Percentiles rank a stretch among this genome's conserved stretches.
Conservation (phyloP, 2,113 vertebrate species). For the Macrotis lagotis region DNA sequence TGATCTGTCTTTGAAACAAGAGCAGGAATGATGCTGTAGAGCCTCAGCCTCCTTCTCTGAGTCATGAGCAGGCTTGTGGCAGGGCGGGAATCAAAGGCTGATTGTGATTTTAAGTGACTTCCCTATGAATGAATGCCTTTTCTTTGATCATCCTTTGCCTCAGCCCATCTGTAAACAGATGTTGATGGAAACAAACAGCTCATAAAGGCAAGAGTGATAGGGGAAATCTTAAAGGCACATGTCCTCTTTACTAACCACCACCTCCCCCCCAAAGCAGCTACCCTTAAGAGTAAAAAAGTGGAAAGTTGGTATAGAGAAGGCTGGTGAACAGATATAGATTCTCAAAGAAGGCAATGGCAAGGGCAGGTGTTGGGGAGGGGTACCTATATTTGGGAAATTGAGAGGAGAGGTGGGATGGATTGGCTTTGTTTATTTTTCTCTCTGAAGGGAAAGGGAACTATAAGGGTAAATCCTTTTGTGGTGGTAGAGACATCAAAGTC, state of each 20-base stretch:
- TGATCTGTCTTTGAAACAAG: neutral
- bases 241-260: neutral
- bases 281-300: neutral
- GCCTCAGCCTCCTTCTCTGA: neutral
- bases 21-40: neutral
- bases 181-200: neutral
- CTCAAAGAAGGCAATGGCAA: neutral
- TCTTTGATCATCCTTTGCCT: neutral
- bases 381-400: neutral
- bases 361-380: neutral
- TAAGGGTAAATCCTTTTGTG: neutral
- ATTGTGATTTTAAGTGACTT: neutral
- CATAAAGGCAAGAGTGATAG: neutral
- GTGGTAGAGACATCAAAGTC: neutral
- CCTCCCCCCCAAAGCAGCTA: neutral
- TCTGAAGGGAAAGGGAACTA: neutral
- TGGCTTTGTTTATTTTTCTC: neutral
- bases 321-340: neutral
- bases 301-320: neutral
- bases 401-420: neutral
- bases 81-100: neutral
- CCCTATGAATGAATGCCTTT: neutral
- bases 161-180: neutral
- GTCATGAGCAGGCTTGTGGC: neutral
- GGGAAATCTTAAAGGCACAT: neutral